phyloP scores from a whole-genome alignment of 2,113 vertebrate genomes.

The Aleadryas rufinucha region DNA sequence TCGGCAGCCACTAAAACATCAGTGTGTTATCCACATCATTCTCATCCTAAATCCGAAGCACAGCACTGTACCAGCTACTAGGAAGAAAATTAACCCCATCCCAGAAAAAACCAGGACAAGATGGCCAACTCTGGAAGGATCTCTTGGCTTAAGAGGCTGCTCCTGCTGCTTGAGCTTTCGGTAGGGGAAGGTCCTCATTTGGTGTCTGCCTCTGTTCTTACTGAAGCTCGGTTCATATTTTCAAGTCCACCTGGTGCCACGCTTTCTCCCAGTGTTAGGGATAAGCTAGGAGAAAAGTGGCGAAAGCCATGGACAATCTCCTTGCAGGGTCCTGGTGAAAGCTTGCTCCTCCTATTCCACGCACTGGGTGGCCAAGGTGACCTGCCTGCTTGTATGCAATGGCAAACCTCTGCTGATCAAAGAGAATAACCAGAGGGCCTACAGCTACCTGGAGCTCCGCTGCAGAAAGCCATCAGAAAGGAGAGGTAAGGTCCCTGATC shows the following conservation, averaged over 20 bases:
- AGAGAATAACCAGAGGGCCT: conserved; percentile 48
- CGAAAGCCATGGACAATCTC: not conserved
- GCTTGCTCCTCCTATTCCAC: conserved; percentile 68
- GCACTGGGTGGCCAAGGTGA: conserved; percentile 65
- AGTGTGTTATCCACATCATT: not conserved
- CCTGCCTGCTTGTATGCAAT: conserved; percentile 54
- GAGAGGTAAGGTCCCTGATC: not conserved
- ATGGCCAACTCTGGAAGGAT: not conserved
- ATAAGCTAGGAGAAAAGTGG: not conserved
- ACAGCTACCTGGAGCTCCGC: conserved; percentile 70
- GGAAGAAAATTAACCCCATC: not conserved
- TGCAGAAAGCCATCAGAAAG: conserved; percentile 47
- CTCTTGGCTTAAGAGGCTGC: not conserved
- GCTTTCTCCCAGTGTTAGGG: not conserved
- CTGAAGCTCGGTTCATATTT: not conserved
- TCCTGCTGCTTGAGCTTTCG: not conserved
- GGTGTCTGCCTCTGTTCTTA: not conserved
- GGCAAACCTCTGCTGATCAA: conserved; percentile 66
- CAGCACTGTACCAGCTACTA: not conserved
- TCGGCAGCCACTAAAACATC: not conserved
- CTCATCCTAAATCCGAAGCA: not conserved
- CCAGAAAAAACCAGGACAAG: not conserved
- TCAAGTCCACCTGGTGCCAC: not conserved
- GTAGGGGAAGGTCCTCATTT: not conserved
- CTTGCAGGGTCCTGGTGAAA: conserved; percentile 69